A percentile compares a stretch with the other conserved stretches of the same genome.
Evolutionary conservation across 2,113 vertebrate genomes (phyloP).

Genomic region (Furnarius figulus): DNA sequence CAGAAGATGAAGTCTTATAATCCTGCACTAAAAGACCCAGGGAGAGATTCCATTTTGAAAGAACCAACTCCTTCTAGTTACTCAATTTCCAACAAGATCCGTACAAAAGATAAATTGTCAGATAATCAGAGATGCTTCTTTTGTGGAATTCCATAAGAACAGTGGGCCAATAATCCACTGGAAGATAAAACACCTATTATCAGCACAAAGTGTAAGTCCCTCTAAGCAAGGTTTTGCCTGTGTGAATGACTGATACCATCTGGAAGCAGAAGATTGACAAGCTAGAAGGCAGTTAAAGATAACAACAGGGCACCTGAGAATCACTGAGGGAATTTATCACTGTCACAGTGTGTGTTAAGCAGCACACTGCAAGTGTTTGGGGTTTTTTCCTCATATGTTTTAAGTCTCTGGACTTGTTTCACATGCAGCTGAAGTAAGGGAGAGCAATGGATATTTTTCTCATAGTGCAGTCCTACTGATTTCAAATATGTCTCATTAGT

Average conservation of each 20-base stretch:
- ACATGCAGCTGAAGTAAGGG: background rate
- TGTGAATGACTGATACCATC: slow-evolving; percentile 70
- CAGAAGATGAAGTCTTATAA: slow-evolving; percentile 29
- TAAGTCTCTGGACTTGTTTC: background rate
- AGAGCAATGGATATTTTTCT: background rate
- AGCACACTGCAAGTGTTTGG: background rate
- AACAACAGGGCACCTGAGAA: slow-evolving; percentile 69
- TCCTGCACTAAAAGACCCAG: slow-evolving; percentile 22
- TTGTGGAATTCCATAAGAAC: slow-evolving; percentile 48
- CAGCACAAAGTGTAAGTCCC: slow-evolving; percentile 65
- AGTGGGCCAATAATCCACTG: slow-evolving; percentile 63
- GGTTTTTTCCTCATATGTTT: background rate
- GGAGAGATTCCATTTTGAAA: slow-evolving; percentile 40
- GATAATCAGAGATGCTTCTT: slow-evolving; percentile 68
- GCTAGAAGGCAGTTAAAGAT: slow-evolving; percentile 66
- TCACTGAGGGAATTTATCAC: slow-evolving; percentile 70
- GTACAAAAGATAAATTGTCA: slow-evolving; percentile 65
- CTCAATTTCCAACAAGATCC: slow-evolving; percentile 63
- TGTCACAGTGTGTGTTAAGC: slow-evolving; percentile 56
- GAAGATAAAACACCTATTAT: slow-evolving; percentile 71
- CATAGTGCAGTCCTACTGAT: background rate
- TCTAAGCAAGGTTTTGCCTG: slow-evolving; percentile 64
- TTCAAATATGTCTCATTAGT: slow-evolving; percentile 7
- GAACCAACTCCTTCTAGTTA: slow-evolving; percentile 42
- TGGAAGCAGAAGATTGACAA: slow-evolving; percentile 70